These are phyloP conservation scores for Plemyria rubiginata DNA, from an alignment of 2,888 invertebrate genomes.

Conservation along the genomic window DNA sequence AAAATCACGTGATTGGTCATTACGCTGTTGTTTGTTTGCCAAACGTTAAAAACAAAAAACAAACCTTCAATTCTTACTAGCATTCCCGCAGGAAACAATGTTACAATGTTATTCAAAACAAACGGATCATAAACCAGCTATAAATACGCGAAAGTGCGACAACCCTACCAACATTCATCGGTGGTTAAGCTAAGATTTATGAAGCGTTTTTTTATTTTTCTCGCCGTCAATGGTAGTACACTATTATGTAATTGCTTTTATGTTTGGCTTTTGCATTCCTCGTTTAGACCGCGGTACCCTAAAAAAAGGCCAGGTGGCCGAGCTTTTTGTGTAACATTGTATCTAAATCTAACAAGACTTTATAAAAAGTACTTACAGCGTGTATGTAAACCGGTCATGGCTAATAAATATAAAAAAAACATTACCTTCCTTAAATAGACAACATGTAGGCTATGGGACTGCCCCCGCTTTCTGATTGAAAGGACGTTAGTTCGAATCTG, in stretches of 20 bases:
- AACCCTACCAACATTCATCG: constrained; percentile 34
- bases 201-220: constrained; percentile 53
- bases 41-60: not conserved
- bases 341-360: not conserved
- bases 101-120: constrained; percentile 21
- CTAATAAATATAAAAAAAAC: not conserved
- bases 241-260: constrained; percentile 43
- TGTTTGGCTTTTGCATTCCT: constrained; percentile 31
- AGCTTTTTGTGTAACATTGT: constrained; percentile 2
- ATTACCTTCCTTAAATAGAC: no score
- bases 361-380: not conserved
- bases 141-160: constrained; percentile 19
- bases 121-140: constrained; percentile 20
- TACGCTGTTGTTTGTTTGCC: not conserved
- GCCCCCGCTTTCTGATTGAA: no score
- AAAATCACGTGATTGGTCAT: not conserved
- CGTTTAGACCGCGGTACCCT: constrained; percentile 12
- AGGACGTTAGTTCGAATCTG: no score
- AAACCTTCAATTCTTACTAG: not conserved
- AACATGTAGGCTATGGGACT: no score
- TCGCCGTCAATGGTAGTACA: constrained; percentile 48
- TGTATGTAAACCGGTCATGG: not conserved
- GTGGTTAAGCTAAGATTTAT: constrained; percentile 62
- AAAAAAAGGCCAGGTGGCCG: constrained; percentile 10
- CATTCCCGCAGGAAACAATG: constrained; percentile 18